These are phyloP conservation scores for Hyperoplus lanceolatus DNA, from an alignment of 2,797 vertebrate species.

Conservation along the genomic window DNA sequence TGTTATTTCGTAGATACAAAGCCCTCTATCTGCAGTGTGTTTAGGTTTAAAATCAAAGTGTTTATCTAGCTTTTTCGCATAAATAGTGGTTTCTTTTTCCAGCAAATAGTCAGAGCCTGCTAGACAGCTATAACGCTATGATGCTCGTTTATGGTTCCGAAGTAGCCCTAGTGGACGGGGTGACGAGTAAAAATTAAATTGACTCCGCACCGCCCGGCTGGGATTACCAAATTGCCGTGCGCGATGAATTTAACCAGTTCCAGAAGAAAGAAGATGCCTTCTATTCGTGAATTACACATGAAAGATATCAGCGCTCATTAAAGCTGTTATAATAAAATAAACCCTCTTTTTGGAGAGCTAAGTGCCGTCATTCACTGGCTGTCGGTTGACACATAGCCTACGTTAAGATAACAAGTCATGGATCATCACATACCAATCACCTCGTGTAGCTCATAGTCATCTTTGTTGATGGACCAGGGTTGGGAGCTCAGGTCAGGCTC, in stretches of 20 bases:
- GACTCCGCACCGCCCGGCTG: slow-evolving; percentile 68
- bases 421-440: slow-evolving; percentile 92
- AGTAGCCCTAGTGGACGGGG: slow-evolving; percentile 59
- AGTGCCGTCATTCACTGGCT: slow-evolving; percentile 22
- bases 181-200: slow-evolving; percentile 16
- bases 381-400: slow-evolving; percentile 30
- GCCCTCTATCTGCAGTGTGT: background rate
- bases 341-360: background rate
- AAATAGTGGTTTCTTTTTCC: slow-evolving; percentile 26
- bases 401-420: slow-evolving; percentile 60
- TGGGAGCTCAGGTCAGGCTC: slow-evolving; percentile 93
- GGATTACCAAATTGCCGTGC: slow-evolving; percentile 27
- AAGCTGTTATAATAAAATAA: background rate
- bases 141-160: slow-evolving; percentile 44
- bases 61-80: background rate
- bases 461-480: slow-evolving; percentile 98
- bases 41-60: background rate
- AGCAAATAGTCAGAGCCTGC: slow-evolving; percentile 65
- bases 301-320: background rate
- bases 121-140: slow-evolving; percentile 3
- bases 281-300: slow-evolving; percentile 10
- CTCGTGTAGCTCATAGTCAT: slow-evolving; percentile 99
- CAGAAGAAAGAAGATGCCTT: slow-evolving; percentile 51
- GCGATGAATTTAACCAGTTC: slow-evolving; percentile 32
- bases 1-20: background rate